Evolutionary conservation across 2,797 vertebrate genomes (phyloP), one percentile per base, ranked within the genome.

Genomic region (Leptatherina wallacei): DNA sequence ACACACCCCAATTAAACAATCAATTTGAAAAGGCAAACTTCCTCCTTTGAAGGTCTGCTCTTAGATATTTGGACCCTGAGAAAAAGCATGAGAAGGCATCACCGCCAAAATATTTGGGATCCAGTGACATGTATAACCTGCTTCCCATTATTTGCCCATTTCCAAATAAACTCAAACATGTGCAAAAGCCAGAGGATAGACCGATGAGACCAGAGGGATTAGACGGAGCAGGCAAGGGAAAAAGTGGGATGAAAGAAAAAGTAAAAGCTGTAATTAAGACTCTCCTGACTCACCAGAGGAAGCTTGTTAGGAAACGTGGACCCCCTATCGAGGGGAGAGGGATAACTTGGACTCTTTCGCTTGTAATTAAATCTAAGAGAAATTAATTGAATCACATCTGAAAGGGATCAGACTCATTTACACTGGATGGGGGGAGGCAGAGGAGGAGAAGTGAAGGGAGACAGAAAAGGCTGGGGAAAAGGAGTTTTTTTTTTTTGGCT

Each of bases 371-470:
- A 95, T 95, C 93, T 94, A 93, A 94, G 88, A 91, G 91, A 94
- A 94, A 94, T 95, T 94, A 95, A 95, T 94, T 95, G 91, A 95
- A 95, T 94, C 93, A 91, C 90, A 95, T 93, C 89, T 92, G 93
- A 95, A 94, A 94, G 88, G 88, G 92, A 95, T 94, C 92, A 92
- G 91, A 92, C 92, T 94, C 91, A 93, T 94, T 95, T 94, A 92
- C 85, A 83, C 88, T 73, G 68, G 80, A 90, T 86, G 80, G 89
- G 86, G 80, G 82, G 83, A 92, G 86, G 87, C 85, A 87, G 83
- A 85, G 85, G 84, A 88, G 82, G 77, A 91, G 85, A 89, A 87
- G 85, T 65, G 70, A 85, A 78, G 67, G 73, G 61, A 81, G 81
- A 82, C 58, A 64, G 78, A 87, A 77, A 78, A 83, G 81, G 61